Evolutionary conservation across 1,140 invertebrate genomes (phyloP).

Genomic region (Brachionus sp.): DNA sequence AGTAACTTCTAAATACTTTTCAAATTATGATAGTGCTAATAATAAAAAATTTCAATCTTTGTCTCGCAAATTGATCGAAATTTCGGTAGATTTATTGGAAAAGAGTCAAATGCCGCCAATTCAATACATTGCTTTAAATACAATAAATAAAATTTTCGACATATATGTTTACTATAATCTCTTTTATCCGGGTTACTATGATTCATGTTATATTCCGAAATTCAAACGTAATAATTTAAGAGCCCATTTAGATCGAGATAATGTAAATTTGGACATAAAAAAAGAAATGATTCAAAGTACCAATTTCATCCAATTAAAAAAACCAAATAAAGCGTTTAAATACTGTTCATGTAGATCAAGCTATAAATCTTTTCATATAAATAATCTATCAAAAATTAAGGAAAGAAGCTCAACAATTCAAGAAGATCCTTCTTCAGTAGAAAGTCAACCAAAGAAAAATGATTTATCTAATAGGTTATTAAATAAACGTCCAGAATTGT

Average conservation of each 20-base stretch:
- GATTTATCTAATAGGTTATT: not conserved
- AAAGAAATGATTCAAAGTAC: not conserved
- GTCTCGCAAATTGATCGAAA: conserved; percentile 12
- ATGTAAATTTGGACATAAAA: not conserved
- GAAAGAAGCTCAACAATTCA: conserved; percentile 17
- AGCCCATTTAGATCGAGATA: not conserved
- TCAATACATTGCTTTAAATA: conserved; percentile 30
- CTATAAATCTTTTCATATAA: not conserved
- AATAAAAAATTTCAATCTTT: conserved; percentile 35
- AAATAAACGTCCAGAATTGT: not conserved
- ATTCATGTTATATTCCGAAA: conserved; percentile 35
- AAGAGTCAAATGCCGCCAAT: not conserved
- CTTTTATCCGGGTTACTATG: conserved; percentile 36
- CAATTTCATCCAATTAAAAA: not conserved
- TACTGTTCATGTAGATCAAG: not conserved
- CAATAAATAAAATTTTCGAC: conserved; percentile 41
- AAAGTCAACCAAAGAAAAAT: not conserved
- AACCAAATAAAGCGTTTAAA: not conserved
- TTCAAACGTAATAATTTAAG: not conserved
- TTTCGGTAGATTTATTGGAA: conserved; percentile 36
- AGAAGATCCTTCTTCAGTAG: conserved; percentile 5
- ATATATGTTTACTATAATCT: conserved; percentile 42
- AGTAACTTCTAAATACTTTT: not conserved
- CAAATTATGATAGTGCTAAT: not conserved
- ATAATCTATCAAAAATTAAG: not conserved